These are phyloP conservation scores for Romanomermis culicivorax DNA, from an alignment of 2,888 invertebrate genomes.

Conservation along the genomic window DNA sequence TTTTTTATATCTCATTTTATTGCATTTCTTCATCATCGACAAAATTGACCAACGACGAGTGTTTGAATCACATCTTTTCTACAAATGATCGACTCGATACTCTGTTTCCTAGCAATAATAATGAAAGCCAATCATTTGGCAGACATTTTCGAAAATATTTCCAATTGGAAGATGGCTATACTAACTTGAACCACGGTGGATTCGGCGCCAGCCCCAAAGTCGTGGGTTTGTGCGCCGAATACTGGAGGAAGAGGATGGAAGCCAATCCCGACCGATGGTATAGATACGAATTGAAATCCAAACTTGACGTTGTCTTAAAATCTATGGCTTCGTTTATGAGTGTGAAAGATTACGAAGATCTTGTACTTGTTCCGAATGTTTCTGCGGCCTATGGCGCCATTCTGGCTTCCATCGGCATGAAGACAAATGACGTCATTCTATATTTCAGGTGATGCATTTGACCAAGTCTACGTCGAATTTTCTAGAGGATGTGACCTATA, in stretches of 20 bases:
- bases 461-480: too few relatives aligned
- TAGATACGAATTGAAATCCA: not conserved
- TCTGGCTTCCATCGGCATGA: not conserved
- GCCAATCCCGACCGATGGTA: slow-evolving; percentile 1
- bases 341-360: not conserved
- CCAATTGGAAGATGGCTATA: not conserved
- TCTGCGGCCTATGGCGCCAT: not conserved
- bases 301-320: not conserved
- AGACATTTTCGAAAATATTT: not conserved
- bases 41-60: too few relatives aligned
- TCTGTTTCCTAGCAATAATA: too few relatives aligned
- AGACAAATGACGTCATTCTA: not conserved
- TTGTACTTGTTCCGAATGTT: not conserved
- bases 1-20: too few relatives aligned
- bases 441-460: not conserved
- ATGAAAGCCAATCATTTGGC: too few relatives aligned
- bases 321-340: not conserved
- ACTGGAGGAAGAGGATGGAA: not conserved
- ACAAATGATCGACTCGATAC: too few relatives aligned
- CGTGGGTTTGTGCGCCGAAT: not conserved
- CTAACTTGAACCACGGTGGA: not conserved
- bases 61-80: too few relatives aligned
- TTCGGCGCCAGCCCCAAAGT: not conserved
- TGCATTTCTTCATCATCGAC: too few relatives aligned
- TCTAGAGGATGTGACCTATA: too few relatives aligned